Evolutionary conservation across 2,113 vertebrate species (phyloP), one percentile per base, ranked within the genome.

Genomic region (Arizona elegans): DNA sequence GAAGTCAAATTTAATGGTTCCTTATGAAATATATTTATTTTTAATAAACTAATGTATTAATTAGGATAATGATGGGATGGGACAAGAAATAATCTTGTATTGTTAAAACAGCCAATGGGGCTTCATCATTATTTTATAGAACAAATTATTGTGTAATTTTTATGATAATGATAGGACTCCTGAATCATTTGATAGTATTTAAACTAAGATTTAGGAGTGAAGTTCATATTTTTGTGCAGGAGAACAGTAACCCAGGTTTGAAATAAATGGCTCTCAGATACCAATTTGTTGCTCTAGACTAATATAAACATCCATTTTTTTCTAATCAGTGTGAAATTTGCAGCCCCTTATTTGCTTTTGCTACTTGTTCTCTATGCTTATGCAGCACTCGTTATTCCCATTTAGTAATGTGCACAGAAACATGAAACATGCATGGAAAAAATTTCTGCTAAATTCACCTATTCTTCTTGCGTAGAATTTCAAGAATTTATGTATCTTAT

Each of bases 391-490:
- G 94, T 95, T 97, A 94, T 94, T 96, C 95, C 94, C 94, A 95
- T 97, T 96, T 97, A 94, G 94, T 97, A 96, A 95, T 90, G 96
- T 96, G 94, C 96, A 95, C 94, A 97, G 95, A 97, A 96, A 96
- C 96, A 95, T 97, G 94, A 96, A 97, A 96, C 96, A 96, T 98
- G 96, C 96, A 93, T 97, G 96, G 96, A 97, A 96, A 96, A 94
- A 12, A 97, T 96, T 62, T 96, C 97, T 96, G 91, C 95, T 92
- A 92, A 92, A 92, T 93, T 93, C 91, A 95, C 95, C 94, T 96
- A 91, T 93, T 92, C 92, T 93, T 92, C 92, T 95, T 95, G 94
- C 95, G 94, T 98, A 91, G 96, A 97, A 75, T 97, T 97, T 95
- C 96, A 96, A 81, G 95, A 96, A 97, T 96, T 47, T 58, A 96